phyloP scores from a whole-genome alignment of 2,888 invertebrate species.

The Nephrotoma guestfalica region DNA sequence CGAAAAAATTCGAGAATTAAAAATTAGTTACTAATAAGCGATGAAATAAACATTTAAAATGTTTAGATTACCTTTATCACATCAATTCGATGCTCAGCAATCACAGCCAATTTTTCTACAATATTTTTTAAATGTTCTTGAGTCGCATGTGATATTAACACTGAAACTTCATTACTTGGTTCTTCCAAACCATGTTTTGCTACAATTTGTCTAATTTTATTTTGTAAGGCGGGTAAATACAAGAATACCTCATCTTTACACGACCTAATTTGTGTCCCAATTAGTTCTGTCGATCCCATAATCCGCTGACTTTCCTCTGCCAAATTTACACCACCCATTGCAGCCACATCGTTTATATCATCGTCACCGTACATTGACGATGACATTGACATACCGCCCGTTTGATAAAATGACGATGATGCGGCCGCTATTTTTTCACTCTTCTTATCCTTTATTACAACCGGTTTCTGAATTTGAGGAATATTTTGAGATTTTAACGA shows the following conservation, averaged over 20 bases:
- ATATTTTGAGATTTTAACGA: constrained; percentile 26
- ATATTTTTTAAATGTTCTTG: constrained; percentile 86
- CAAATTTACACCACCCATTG: constrained; percentile 97
- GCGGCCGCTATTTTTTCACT: constrained; percentile 66
- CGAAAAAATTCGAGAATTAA: constrained; percentile 6
- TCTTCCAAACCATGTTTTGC: constrained; percentile 70
- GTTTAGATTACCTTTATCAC: constrained; percentile 55
- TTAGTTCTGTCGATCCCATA: constrained; percentile 76
- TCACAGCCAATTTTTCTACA: constrained; percentile 78
- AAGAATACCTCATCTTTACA: constrained; percentile 89
- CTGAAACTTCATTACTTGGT: constrained; percentile 69
- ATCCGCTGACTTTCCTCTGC: constrained; percentile 93
- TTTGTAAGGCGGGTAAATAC: constrained; percentile 59
- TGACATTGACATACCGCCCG: constrained; percentile 34
- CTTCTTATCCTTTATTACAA: constrained; percentile 36
- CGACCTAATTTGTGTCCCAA: constrained; percentile 75
- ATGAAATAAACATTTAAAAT: background rate
- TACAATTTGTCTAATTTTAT: constrained; percentile 60
- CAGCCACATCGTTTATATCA: constrained; percentile 96
- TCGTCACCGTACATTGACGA: constrained; percentile 61
- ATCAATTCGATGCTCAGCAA: constrained; percentile 91
- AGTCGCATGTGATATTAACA: constrained; percentile 82
- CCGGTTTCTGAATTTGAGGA: constrained; percentile 31
- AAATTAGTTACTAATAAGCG: background rate
- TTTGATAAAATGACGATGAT: constrained; percentile 35